Evolutionary conservation across 53 echinoderm and acorn worm genomes (phyloP).

Genomic region (Crossaster papposus): DNA sequence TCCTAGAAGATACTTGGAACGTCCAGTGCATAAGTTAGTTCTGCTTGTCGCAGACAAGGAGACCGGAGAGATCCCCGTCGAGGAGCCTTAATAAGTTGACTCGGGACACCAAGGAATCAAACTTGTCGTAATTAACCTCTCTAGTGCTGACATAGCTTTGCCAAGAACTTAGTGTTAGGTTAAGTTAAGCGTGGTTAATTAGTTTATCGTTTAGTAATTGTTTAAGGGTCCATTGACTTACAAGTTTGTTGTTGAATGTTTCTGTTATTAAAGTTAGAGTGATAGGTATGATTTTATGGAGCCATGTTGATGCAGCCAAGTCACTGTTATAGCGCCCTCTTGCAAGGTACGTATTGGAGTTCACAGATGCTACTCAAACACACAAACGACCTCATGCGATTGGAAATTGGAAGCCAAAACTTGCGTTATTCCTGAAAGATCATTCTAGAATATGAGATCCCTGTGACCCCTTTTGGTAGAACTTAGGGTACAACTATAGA

Average conservation of each 20-base stretch:
- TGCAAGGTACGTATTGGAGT: too few relatives aligned
- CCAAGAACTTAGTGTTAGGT: not conserved
- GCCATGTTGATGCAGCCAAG: slow-evolving; percentile 1
- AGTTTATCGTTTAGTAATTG: not conserved
- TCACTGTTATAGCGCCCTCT: too few relatives aligned
- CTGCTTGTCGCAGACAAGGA: slow-evolving; percentile 9
- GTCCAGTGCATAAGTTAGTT: slow-evolving; percentile 9
- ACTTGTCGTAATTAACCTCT: not conserved
- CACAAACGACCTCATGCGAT: too few relatives aligned
- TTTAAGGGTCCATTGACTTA: not conserved
- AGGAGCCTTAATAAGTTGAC: slow-evolving; percentile 23
- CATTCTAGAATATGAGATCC: too few relatives aligned
- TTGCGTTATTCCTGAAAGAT: too few relatives aligned
- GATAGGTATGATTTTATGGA: slow-evolving; percentile 15
- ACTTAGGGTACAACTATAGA: too few relatives aligned
- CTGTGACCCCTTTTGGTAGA: too few relatives aligned
- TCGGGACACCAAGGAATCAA: not conserved
- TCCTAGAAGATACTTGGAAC: slow-evolving; percentile 40
- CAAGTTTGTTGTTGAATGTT: slow-evolving; percentile 27
- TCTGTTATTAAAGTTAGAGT: slow-evolving; percentile 27
- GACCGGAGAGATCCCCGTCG: slow-evolving; percentile 15
- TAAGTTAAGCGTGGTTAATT: slow-evolving; percentile 4
- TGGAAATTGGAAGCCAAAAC: too few relatives aligned
- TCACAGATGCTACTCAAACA: too few relatives aligned
- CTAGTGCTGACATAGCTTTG: not conserved